Conservation (phyloP, 2,888 invertebrate species). For the Mayetiola destructor region DNA sequence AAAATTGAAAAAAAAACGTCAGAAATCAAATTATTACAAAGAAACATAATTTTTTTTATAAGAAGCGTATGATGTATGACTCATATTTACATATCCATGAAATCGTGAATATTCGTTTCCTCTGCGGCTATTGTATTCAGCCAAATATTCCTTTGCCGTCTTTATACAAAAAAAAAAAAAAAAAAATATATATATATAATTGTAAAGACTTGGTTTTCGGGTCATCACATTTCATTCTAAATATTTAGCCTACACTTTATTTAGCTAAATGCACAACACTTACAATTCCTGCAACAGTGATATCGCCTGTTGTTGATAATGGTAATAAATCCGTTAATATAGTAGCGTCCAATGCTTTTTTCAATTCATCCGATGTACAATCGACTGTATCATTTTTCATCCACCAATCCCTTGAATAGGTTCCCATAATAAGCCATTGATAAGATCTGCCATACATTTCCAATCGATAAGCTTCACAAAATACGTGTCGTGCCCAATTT, state of each 20-base stretch:
- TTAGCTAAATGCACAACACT: slow-evolving; percentile 29
- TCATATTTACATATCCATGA: slow-evolving; percentile 67
- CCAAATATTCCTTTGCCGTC: slow-evolving; percentile 80
- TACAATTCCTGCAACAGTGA: slow-evolving; percentile 80
- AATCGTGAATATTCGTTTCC: slow-evolving; percentile 80
- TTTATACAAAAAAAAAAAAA: slow-evolving; percentile 29
- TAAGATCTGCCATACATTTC: slow-evolving; percentile 85
- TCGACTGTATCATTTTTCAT: slow-evolving; percentile 40
- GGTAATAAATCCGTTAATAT: slow-evolving; percentile 80
- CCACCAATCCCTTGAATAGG: slow-evolving; percentile 68
- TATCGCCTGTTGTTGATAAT: slow-evolving; percentile 70
- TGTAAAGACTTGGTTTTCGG: background rate
- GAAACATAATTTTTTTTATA: too few relatives aligned
- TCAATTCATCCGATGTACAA: slow-evolving; percentile 58
- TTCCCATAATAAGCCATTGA: slow-evolving; percentile 90
- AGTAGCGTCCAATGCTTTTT: slow-evolving; percentile 69
- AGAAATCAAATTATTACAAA: background rate
- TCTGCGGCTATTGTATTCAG: slow-evolving; percentile 67
- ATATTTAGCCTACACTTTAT: background rate
- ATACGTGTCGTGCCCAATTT: slow-evolving; percentile 76
- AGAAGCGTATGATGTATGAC: too few relatives aligned
- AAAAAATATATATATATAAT: background rate
- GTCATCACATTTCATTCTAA: background rate
- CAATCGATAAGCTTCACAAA: slow-evolving; percentile 73
- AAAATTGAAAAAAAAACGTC: background rate